Conservation (phyloP, 2,113 vertebrate species). For the Malurus elegans region DNA sequence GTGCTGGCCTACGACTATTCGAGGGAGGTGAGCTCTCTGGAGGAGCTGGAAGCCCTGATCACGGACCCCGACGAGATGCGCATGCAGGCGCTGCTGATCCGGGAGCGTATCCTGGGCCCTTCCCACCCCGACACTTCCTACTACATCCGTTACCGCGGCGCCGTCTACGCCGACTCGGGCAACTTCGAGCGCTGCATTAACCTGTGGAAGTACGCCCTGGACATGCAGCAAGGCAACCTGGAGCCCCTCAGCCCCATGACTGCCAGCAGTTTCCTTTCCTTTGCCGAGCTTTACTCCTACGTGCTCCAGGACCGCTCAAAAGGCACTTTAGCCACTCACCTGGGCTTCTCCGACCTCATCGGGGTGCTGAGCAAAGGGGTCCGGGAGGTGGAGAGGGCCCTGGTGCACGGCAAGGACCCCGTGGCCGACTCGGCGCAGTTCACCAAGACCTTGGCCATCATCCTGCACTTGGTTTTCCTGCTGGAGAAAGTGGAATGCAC, state of each 20-base stretch:
- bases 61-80: constrained; percentile 94
- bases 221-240: constrained; percentile 94
- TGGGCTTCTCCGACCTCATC: constrained; percentile 92
- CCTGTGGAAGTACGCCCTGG: constrained; percentile 93
- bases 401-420: constrained; percentile 83
- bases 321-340: constrained; percentile 81
- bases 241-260: constrained; percentile 97
- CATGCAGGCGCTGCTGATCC: constrained; percentile 90
- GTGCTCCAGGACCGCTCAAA: constrained; percentile 93
- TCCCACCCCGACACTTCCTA: constrained; percentile 95
- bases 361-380: constrained; percentile 90
- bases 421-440: constrained; percentile 85
- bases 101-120: constrained; percentile 92
- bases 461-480: constrained; percentile 89
- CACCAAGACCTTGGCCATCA: constrained; percentile 90
- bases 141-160: constrained; percentile 93
- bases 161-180: constrained; percentile 92
- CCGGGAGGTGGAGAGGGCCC: constrained; percentile 89
- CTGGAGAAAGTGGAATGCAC: constrained; percentile 89
- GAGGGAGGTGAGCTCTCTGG: constrained; percentile 80
- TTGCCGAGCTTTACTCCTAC: constrained; percentile 94
- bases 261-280: constrained; percentile 93
- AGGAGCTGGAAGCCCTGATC: constrained; percentile 91
- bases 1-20: constrained; percentile 88
- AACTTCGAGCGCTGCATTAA: constrained; percentile 93